Base-by-base conservation (phyloP, 2,113 vertebrate genomes). In the Passer domesticus region DNA sequence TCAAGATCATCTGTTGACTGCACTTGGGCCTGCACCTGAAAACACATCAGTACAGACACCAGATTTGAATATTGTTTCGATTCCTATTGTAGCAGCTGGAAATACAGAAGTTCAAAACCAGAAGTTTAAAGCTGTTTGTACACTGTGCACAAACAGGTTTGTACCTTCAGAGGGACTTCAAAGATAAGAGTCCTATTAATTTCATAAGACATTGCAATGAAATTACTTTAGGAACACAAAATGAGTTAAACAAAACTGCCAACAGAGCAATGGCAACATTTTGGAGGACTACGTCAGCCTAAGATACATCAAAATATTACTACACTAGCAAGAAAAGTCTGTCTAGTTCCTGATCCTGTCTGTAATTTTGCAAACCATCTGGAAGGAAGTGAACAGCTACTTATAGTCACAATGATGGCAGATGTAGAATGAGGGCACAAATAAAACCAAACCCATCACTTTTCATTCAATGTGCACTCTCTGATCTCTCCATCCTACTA, bases 1-100 rank as follows among this genome's bases (percentile, higher is more conserved):
- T 97, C 97, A 81, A 98, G 87, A 66, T 97, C 96, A 87, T 98
- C 97, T 92, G 95, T 77, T 52, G 97, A 94, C 83, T 98, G 98
- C 92, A 98, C 97, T 80, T 98, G 98, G 67, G 98, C 91, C 91
- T 98, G 98, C 86, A 99, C 98, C 98, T 99, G 94, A 95, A 95
- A 92, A 77, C 28, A 91, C 31, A 97, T 67, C 33, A 89, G 73
- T 20, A 46, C n/a, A 77, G 27, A 93, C 49, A 80, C 27, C 15
- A n/a, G 15, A 89, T 87, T 66, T 90, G 70, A 89, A 89, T 41
- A 69, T 8, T 60, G 43, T 74, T 94, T 84, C 67, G 67, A 53
- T 41, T 93, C n/a, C n/a, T 35, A 2, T 2, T 41, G 8, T 4
- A 92, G 75, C 60, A 93, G 47, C 39, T 81, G 10, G 27, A 93